Conservation (phyloP, 2,797 vertebrate genomes). For the Alfaro cultratus region DNA sequence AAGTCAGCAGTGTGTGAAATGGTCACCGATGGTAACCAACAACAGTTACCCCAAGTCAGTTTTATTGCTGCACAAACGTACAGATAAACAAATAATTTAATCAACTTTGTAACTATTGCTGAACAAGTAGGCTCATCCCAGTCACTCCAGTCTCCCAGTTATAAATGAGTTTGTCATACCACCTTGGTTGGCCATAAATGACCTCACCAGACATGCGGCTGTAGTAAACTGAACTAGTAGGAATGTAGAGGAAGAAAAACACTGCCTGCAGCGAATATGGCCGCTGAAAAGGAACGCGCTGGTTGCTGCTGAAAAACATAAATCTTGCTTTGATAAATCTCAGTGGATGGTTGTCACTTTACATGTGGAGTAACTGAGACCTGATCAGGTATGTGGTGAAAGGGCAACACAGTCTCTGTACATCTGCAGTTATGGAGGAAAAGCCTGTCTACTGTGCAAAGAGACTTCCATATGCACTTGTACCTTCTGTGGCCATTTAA, state of each 20-base stretch:
- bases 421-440: conserved; percentile 81
- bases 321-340: conserved; percentile 88
- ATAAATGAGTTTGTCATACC: conserved; percentile 87
- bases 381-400: conserved; percentile 46
- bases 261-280: conserved; percentile 76
- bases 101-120: conserved; percentile 76
- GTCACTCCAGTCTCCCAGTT: conserved; percentile 84
- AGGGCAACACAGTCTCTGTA: conserved; percentile 75
- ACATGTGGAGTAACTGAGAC: conserved; percentile 67
- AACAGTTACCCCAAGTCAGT: conserved; percentile 82
- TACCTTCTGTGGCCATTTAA: conserved; percentile 85
- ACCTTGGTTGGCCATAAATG: conserved; percentile 88
- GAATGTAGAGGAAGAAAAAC: conserved; percentile 87
- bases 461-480: conserved; percentile 89
- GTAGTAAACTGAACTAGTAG: conserved; percentile 89
- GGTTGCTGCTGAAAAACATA: conserved; percentile 78
- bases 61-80: conserved; percentile 81
- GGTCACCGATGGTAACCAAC: conserved; percentile 74
- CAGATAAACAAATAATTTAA: conserved; percentile 89
- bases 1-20: conserved; percentile 66
- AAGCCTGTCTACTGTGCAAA: conserved; percentile 86
- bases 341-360: conserved; percentile 79
- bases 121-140: conserved; percentile 82
- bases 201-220: conserved; percentile 89
- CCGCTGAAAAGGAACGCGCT: conserved; percentile 76